phyloP scores from a whole-genome alignment of 2,113 vertebrate species.

The Apaloderma vittatum region DNA sequence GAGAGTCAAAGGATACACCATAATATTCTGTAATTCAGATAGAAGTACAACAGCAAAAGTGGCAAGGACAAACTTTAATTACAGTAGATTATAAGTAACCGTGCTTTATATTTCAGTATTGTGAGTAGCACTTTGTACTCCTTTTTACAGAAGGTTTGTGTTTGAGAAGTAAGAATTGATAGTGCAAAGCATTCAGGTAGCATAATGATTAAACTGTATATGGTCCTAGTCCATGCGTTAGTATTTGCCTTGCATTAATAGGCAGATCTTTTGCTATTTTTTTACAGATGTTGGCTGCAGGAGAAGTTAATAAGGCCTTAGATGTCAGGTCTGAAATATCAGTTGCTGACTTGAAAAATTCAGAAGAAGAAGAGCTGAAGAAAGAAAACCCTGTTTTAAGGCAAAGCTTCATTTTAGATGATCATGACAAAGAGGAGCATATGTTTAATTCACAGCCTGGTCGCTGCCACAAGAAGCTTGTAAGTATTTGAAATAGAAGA shows the following conservation, averaged over 20 bases:
- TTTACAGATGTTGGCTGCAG: constrained; percentile 74
- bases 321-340: constrained; percentile 65
- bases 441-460: constrained; percentile 79
- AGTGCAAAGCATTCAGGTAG: neutral
- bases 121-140: neutral
- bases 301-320: constrained; percentile 76
- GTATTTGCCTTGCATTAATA: neutral
- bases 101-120: neutral
- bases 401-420: constrained; percentile 67
- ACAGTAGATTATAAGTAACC: neutral
- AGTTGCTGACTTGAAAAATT: constrained; percentile 66
- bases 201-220: neutral
- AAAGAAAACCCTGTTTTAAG: constrained; percentile 57
- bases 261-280: neutral
- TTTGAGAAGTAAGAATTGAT: neutral
- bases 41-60: neutral
- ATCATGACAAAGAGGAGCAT: constrained; percentile 74
- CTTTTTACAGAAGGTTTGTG: neutral
- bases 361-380: constrained; percentile 67
- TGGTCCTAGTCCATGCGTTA: neutral
- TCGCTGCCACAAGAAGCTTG: constrained; percentile 77
- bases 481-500: constrained; percentile 40
- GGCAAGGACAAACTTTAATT: neutral
- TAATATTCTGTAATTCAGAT: neutral
- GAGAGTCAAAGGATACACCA: neutral